Evolutionary conservation across 2,888 invertebrate species (phyloP), one percentile per base, ranked within the genome.

Genomic region (Eubasilissa splendida): DNA sequence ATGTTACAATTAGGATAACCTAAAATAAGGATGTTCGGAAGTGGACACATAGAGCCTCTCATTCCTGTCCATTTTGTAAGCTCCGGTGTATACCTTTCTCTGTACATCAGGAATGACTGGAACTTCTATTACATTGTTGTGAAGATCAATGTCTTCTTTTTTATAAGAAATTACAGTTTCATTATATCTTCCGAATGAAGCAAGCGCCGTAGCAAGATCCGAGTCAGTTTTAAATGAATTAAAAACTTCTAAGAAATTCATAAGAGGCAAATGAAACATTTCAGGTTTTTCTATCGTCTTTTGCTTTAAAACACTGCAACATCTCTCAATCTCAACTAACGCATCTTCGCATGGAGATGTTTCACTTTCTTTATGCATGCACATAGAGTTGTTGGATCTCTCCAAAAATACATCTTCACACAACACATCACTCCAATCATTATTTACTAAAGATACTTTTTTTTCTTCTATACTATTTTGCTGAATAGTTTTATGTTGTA

Each of bases 391-490:
- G 31, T 71, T 65, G 9, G 79, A 63, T 71, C 73, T 11, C 42
- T 79, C 79, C 53, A 70, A 31, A 54, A 79, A 79, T 14, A 79
- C 79, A 74, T 79, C 79, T 63, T 79, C 74, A 74, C 79, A 79
- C 11, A 79, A 63, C 12, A 79, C 59, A 4, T 79, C 73, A 53
- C 53, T 74, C 79, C 73, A 79, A 53, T 74, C 56, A 31, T 54
- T 56, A 31, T 79, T 79, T 11, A 71, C n/a, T 54, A 79, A n/a
- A 56, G 73, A 42, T 33, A 31, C 42, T 54, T 79, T 79, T 31
- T 79, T 73, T 52, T 79, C 73, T 53, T 56, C 52, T 14, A 60
- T 42, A 42, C 11, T 60, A 63, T 60, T 54, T 5, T 60, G 63
- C 10, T 65, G 53, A 22, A 54, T 76, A 3, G 22, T 33, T 12